Percentiles rank a stretch among this genome's conserved stretches.
Conservation (phyloP, 2,113 vertebrate species). For the Mesembrinibis cayennensis region DNA sequence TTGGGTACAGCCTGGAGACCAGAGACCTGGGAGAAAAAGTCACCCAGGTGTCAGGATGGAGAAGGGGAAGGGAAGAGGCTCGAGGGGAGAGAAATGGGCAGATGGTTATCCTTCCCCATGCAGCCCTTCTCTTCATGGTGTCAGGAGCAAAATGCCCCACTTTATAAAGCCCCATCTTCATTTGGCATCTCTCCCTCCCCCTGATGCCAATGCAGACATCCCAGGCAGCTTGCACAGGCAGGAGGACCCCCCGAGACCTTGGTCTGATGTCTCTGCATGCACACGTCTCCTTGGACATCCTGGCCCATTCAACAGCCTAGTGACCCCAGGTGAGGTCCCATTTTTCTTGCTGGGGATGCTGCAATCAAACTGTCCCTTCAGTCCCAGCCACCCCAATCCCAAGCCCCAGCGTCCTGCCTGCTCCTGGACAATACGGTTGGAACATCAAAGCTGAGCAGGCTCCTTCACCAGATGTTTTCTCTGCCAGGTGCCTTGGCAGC, state of each 20-base stretch:
- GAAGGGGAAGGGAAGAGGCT: neutral
- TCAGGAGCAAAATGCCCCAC: rapidly evolving
- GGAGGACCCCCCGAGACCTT: neutral
- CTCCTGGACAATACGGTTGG: neutral
- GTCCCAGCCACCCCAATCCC: neutral
- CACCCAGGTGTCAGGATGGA: neutral
- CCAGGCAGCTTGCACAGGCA: neutral
- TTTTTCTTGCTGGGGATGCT: neutral
- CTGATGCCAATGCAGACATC: rapidly evolving
- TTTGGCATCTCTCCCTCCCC: neutral
- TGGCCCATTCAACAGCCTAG: rapidly evolving
- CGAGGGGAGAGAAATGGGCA: neutral
- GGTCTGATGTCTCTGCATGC: rapidly evolving
- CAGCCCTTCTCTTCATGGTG: neutral
- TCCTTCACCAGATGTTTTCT: neutral
- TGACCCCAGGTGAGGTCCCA: neutral
- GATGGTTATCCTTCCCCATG: rapidly evolving
- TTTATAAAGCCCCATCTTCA: neutral
- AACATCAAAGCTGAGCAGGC: neutral
- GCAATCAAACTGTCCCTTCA: neutral
- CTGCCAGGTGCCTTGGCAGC: neutral
- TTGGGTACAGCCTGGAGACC: neutral
- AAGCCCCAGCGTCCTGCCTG: too few relatives aligned
- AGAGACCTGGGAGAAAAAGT: neutral
- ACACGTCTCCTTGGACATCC: neutral